Percentiles rank a stretch among this genome's conserved stretches.
Evolutionary conservation across 2,113 vertebrate species (phyloP).

Genomic region (Echinops telfairi): DNA sequence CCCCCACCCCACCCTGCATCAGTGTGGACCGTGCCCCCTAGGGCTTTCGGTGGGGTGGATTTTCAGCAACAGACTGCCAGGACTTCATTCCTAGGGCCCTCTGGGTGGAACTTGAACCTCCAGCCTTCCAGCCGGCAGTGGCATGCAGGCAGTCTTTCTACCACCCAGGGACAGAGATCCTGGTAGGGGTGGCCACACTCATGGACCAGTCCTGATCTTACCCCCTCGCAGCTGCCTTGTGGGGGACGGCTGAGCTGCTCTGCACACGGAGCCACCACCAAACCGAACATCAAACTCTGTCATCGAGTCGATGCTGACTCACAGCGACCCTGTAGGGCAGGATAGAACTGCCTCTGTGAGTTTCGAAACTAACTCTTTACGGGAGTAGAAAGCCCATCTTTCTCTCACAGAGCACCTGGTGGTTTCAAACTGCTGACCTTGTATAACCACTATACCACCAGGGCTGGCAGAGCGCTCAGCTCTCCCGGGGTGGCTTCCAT

Average conservation of each 20-base stretch:
- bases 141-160: background rate
- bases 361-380: too few species aligned
- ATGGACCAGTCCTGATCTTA: background rate
- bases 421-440: too few species aligned
- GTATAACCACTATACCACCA: too few species aligned
- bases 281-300: too few species aligned
- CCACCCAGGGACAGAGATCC: background rate
- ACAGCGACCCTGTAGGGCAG: too few species aligned
- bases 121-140: background rate
- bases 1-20: background rate
- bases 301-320: too few species aligned
- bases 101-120: background rate
- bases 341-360: too few species aligned
- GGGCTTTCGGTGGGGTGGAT: background rate
- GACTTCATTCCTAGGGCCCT: background rate
- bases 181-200: background rate
- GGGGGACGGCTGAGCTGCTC: too few species aligned
- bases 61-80: background rate
- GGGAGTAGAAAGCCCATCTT: too few species aligned
- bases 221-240: too few species aligned
- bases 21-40: background rate
- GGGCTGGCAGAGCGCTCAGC: background rate
- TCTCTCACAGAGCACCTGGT: too few species aligned
- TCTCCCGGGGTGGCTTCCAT: background rate
- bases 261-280: background rate